Conservation (phyloP, 2,888 invertebrate genomes). For the Xanthorhoe designata region DNA sequence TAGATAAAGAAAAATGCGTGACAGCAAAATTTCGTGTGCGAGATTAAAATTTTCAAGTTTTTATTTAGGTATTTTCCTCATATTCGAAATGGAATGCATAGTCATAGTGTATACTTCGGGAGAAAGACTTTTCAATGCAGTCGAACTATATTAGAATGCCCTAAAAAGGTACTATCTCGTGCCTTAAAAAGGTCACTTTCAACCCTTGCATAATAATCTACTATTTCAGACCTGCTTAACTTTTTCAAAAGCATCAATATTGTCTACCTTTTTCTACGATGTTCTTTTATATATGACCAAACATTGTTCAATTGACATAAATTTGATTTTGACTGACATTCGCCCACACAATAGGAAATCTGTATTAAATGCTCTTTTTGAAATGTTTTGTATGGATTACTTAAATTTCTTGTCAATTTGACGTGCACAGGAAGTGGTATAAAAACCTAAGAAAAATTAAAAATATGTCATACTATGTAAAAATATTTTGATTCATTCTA, state of each 20-base stretch:
- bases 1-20: too few species aligned
- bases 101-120: too few species aligned
- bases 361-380: constrained; percentile 80
- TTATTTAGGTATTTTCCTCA: too few species aligned
- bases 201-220: too few species aligned
- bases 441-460: constrained; percentile 60
- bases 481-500: constrained; percentile 11
- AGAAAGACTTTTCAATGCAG: too few species aligned
- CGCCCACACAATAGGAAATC: constrained; percentile 77
- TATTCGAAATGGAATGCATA: too few species aligned
- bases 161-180: too few species aligned
- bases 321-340: constrained; percentile 73
- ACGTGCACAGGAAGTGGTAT: constrained; percentile 70
- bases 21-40: too few species aligned
- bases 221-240: constrained; percentile 7
- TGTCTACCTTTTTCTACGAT: constrained; percentile 14
- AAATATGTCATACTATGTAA: constrained; percentile 25
- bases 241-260: background rate
- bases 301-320: constrained; percentile 60
- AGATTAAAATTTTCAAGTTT: too few species aligned
- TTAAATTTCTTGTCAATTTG: constrained; percentile 66
- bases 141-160: too few species aligned
- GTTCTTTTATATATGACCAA: constrained; percentile 46
- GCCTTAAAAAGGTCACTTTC: too few species aligned
- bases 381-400: constrained; percentile 62